Evolutionary conservation across 64 coral and sea anemone species (phyloP).

Genomic region (Trachythela sp.): DNA sequence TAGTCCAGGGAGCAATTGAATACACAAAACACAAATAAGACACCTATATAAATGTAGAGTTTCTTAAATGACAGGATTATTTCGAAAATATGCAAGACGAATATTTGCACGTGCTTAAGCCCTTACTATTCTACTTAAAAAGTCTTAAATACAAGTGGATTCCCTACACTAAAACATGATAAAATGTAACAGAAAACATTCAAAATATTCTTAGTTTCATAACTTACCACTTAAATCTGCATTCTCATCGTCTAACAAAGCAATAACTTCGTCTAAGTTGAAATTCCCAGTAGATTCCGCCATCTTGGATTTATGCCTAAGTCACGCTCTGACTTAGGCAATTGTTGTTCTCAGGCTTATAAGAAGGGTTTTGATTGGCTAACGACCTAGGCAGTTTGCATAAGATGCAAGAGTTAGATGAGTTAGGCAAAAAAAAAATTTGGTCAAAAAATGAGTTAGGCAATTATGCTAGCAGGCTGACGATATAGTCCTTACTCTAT

Average conservation of each 20-base stretch:
- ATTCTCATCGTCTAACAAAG: neutral
- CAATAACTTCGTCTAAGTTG: neutral
- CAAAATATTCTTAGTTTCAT: neutral
- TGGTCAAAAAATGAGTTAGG: neutral
- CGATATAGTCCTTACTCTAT: too few relatives aligned
- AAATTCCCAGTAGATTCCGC: neutral
- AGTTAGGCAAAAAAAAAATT: neutral
- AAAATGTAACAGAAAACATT: conserved; percentile 3
- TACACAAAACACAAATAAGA: too few relatives aligned
- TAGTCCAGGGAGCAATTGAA: too few relatives aligned
- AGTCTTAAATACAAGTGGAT: neutral
- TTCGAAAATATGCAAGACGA: too few relatives aligned
- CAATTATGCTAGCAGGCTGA: too few relatives aligned
- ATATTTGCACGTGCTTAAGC: too few relatives aligned
- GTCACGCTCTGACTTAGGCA: neutral
- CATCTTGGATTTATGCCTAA: conserved; percentile 6
- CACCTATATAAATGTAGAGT: too few relatives aligned
- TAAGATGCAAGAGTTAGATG: neutral
- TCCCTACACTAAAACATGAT: neutral
- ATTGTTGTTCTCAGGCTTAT: neutral
- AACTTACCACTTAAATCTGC: neutral
- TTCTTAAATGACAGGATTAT: too few relatives aligned
- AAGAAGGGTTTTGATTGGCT: neutral
- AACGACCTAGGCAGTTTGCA: neutral
- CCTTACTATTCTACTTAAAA: neutral